phyloP scores from a whole-genome alignment of 2,888 invertebrate species.

The Drosophila vallismaia region DNA sequence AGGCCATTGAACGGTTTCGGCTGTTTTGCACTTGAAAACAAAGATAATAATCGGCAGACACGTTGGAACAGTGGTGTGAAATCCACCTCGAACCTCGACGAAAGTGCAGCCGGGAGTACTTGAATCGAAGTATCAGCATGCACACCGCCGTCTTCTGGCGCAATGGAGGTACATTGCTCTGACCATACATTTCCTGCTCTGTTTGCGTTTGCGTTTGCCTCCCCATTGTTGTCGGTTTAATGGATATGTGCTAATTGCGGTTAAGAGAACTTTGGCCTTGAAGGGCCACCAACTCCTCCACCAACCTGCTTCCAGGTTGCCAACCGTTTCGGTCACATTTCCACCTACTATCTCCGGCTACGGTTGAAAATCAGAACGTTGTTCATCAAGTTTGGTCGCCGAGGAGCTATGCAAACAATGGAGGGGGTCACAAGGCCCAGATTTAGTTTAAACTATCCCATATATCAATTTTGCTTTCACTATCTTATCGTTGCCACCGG shows the following conservation, averaged over 20 bases:
- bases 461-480: conserved; percentile 63
- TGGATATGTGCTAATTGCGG: conserved; percentile 32
- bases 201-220: conserved; percentile 27
- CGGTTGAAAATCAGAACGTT: conserved; percentile 22
- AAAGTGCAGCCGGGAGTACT: conserved; percentile 26
- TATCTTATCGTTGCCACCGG: conserved; percentile 62
- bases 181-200: background rate
- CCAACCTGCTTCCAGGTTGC: conserved; percentile 1
- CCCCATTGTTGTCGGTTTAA: conserved; percentile 19
- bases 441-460: conserved; percentile 69
- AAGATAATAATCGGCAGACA: conserved; percentile 7
- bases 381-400: conserved; percentile 23
- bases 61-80: conserved; percentile 7
- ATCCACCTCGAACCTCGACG: conserved; percentile 1
- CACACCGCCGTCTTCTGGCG: conserved; percentile 84
- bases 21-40: conserved; percentile 15
- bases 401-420: background rate
- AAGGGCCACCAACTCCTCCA: background rate
- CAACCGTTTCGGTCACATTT: conserved; percentile 13
- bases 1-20: conserved; percentile 9
- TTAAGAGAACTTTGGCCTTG: conserved; percentile 24
- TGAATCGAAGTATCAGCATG: conserved; percentile 66
- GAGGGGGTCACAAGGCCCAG: conserved; percentile 59
- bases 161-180: conserved; percentile 75
- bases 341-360: background rate